Conservation (phyloP, 2,888 invertebrate species). For the Melolontha melolontha region DNA sequence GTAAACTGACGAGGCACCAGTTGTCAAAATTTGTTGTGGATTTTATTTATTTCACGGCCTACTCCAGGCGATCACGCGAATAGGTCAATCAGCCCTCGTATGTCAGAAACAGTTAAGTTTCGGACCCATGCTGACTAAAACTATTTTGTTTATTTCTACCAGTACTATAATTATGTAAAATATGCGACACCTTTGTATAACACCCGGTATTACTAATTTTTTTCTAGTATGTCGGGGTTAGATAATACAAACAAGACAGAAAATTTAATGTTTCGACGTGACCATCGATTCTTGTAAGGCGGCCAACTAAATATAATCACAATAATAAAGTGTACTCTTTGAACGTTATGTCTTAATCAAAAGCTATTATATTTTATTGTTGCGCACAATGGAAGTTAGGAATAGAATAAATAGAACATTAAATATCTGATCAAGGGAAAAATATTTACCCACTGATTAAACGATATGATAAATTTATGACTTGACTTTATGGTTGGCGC, state of each 20-base stretch:
- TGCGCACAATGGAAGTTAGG: conserved; percentile 45
- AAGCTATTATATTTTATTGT: conserved; percentile 55
- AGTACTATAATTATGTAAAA: too few species aligned
- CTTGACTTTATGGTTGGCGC: conserved; percentile 52
- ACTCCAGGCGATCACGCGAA: too few species aligned
- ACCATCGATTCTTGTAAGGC: conserved; percentile 22
- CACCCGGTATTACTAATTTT: too few species aligned
- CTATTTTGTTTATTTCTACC: too few species aligned
- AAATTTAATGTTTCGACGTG: conserved; percentile 26
- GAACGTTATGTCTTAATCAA: conserved; percentile 55
- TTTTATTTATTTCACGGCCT: too few species aligned
- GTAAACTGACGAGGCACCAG: too few species aligned
- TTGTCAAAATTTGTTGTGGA: too few species aligned
- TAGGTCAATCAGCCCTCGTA: too few species aligned
- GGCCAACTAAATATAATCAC: conserved; percentile 29
- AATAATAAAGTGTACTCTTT: conserved; percentile 39
- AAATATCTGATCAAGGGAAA: conserved; percentile 55
- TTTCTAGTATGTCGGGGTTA: too few species aligned
- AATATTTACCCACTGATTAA: conserved; percentile 57
- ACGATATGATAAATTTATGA: conserved; percentile 54
- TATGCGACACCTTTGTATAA: too few species aligned
- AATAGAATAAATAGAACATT: conserved; percentile 56
- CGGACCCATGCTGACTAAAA: too few species aligned
- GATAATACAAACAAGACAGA: conserved; percentile 10
- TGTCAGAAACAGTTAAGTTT: too few species aligned